phyloP scores from a whole-genome alignment of 2,113 vertebrate species.

The Brevimyrus niger region DNA sequence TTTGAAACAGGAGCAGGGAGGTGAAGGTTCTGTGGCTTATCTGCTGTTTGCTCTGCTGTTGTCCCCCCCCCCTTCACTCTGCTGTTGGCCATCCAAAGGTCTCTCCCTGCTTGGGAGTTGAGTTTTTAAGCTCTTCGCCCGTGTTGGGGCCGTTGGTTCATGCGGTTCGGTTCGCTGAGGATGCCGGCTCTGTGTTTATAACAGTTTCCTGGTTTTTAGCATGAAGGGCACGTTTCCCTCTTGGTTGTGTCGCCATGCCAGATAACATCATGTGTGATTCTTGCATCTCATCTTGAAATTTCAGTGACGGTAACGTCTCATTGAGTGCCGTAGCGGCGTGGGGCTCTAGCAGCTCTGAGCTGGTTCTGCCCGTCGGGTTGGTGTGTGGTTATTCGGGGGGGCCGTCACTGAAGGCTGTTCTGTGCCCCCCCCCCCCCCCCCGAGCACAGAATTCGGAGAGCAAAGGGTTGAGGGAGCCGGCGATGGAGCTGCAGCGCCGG shows the following conservation, averaged over 20 bases:
- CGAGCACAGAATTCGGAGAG: conserved; percentile 75
- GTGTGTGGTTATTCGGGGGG: neutral
- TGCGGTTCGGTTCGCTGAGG: neutral
- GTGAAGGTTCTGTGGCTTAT: conserved; percentile 19
- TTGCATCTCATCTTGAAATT: neutral
- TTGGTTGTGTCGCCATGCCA: neutral
- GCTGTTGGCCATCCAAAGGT: conserved; percentile 14
- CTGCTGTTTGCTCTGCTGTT: conserved; percentile 11
- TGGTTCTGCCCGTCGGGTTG: neutral
- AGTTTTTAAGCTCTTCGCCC: neutral
- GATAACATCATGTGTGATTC: neutral
- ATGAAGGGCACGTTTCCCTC: neutral
- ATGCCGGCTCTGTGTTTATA: neutral
- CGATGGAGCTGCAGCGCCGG: conserved; percentile 79
- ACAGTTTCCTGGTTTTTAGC: neutral
- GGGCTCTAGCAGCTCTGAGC: neutral
- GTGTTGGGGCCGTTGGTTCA: neutral
- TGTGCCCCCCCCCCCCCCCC: too few species aligned
- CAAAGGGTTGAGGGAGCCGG: conserved; percentile 78
- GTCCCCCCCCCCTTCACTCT: conserved; percentile 1
- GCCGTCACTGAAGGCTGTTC: neutral
- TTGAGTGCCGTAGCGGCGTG: neutral
- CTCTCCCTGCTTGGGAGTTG: neutral
- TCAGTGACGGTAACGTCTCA: neutral
- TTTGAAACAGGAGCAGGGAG: neutral